Base-by-base conservation (phyloP, 2,888 invertebrate species). In the Andricus quercusramuli region DNA sequence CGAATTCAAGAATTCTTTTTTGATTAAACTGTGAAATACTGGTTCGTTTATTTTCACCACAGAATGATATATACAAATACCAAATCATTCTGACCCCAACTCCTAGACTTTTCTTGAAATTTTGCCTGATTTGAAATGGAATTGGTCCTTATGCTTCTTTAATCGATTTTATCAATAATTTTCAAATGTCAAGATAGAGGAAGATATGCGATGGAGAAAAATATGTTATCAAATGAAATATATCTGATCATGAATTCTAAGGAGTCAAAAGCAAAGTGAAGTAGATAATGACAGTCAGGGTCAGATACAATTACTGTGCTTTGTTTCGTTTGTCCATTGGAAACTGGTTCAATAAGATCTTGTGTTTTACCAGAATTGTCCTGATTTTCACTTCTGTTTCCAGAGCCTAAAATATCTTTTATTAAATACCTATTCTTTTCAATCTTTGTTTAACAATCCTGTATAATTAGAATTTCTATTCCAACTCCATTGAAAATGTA, bases 301-400 rank as follows among this genome's bases (percentile, higher is more conserved):
- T 51, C 70, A 32, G 20, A 70, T 51, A 70, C 20, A 70, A 70
- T 70, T 51, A 70, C 47, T 20, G 70, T 15, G 51, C 51, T 51
- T 70, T 70, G 70, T 70, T 70, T 51, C 32, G 47, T 70, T 70
- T 70, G 51, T 51, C 29, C 47, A 29, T 51, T 70, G 70, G 70
- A 51, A 70, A 51, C 70, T 70, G 20, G 70, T 70, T 70, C 25
- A 47, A 70, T 70, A 70, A 70, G 47, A 70, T 47, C 47, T 47
- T n/a, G 51, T 20, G 25, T 51, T 70, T 70, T 70, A 51, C 70
- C 51, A n/a, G 47, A 70, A 70, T 70, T 70, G 70, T 70, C 47
- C 70, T 70, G 70, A 51, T 51, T 70, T 70, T 47, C 70, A 11
- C 51, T 44, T 47, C 70, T 70, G 9, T 70, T 32, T 47, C 17